Evolutionary conservation across 2,888 invertebrate genomes (phyloP), one percentile per base, ranked within the genome.

Genomic region (Eupithecia exiguata): DNA sequence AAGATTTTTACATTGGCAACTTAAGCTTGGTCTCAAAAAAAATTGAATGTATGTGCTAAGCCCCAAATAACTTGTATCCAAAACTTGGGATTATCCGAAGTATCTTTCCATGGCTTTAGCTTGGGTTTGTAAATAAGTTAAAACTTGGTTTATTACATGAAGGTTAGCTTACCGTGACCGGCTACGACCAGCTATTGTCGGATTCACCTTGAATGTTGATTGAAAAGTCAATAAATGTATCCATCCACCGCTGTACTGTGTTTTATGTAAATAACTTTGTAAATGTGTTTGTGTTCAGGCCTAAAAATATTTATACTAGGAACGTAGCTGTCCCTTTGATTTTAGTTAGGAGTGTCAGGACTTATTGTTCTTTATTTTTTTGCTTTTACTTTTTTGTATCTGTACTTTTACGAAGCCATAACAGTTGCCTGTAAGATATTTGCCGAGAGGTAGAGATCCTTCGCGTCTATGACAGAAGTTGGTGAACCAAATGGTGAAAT

Each of bases 121-220:
- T 9, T 49, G 1, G 49, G 9, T 7, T n/a, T 49, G 49, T n/a
- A 49, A 49, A 49, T 58, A 58, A 25, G 14, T 21, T 12, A 58
- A 53, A 25, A 58, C 5, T 58, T 25, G n/a, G 16, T 7, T 35
- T 30, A 35, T 62, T 35, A 35, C 61, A 18, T 62, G 18, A 35
- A 35, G 62, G 62, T 36, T 21, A 38, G 21, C 21, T 38, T 16
- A 66, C 25, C 21, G 10, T 53, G 49, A 21, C 49, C 21, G 21
- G 49, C 21, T 58, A 58, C 58, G 58, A 5, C 25, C 14, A 66
- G 38, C 66, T 69, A 69, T 53, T 21, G 49, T 25, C 53, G 58
- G n/a, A 18, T 40, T 61, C 36, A 61, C 36, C 69, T 69, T 58
- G 61, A 61, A 61, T 61, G 40, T 38, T 38, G 61, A 69, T 30